Evolutionary conservation across 2,113 vertebrate species (phyloP), one percentile per base, ranked within the genome.

Genomic region (Poeciliopsis turrubarensis): DNA sequence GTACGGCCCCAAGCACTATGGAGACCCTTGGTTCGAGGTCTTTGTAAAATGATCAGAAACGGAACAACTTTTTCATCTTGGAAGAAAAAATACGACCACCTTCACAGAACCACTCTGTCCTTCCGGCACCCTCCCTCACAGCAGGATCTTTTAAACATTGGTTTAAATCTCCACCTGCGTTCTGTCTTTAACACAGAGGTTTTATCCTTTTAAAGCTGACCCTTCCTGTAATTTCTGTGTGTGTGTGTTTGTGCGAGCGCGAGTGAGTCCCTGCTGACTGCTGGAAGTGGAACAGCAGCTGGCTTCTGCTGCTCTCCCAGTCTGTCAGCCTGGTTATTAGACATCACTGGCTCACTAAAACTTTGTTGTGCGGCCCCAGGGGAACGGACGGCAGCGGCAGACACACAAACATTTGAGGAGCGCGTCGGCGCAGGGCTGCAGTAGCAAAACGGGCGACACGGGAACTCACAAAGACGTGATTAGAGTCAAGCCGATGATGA

Each of bases 281-380:
- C 73, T 82, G 11, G 73, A 84, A 82, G 73, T 87, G 73, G 82
- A 87, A 60, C 79, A 87, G 85, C 82, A 84, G 78, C 81, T 79
- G 81, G 78, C 84, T 81, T 29, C 63, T 51, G 81, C 65, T 41
- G 68, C 68, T 65, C 70, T 85, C 79, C 79, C 76, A 69, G 61
- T 77, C 65, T 80, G 71, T 66, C 65, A 51, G 72, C 57, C 51
- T 62, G 3, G 79, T 80, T 85, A 82, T 81, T 84, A 80, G 82
- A 85, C 73, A 82, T 37, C 29, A 1, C 69, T 32, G 64, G 31
- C 70, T 79, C 51, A 64, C 65, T 64, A 80, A 83, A 66, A 68
- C 41, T 41, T 68, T 75, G 74, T 47, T 74, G 63, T 68, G 60
- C 61, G 65, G 71, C 64, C 61, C 74, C 80, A 29, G 13, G 73